Percentiles rank a stretch among this genome's conserved stretches.
Conservation (phyloP, 2,888 invertebrate species). For the Sesia apiformis region DNA sequence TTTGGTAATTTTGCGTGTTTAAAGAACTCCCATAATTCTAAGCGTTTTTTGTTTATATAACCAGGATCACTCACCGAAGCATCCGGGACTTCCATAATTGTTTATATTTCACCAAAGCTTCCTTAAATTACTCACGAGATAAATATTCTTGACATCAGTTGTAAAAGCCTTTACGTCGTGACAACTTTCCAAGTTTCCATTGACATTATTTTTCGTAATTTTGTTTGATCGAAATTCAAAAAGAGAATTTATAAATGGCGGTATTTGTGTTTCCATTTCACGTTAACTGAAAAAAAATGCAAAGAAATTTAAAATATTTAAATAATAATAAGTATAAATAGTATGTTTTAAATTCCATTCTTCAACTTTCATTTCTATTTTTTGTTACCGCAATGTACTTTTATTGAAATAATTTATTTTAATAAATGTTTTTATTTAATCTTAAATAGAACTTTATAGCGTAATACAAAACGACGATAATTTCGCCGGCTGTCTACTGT, state of each 20-base stretch:
- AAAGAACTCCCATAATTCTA: constrained; percentile 47
- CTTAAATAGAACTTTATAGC: no score
- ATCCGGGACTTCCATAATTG: constrained; percentile 26
- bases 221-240: neutral
- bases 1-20: constrained; percentile 41
- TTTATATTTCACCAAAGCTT: neutral
- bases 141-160: neutral
- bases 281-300: neutral
- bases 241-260: neutral
- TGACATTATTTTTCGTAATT: neutral
- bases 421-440: no score
- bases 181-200: neutral
- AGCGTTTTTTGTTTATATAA: constrained; percentile 39
- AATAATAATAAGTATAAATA: neutral
- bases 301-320: neutral
- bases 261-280: neutral
- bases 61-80: constrained; percentile 21
- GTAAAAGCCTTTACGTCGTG: neutral
- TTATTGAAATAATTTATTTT: no score
- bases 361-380: no score
- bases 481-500: no score
- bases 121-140: neutral
- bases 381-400: no score
- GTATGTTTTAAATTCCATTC: no score
- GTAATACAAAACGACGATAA: no score